phyloP scores from a whole-genome alignment of 2,113 vertebrate species.

The Ancistrus triradiatus region DNA sequence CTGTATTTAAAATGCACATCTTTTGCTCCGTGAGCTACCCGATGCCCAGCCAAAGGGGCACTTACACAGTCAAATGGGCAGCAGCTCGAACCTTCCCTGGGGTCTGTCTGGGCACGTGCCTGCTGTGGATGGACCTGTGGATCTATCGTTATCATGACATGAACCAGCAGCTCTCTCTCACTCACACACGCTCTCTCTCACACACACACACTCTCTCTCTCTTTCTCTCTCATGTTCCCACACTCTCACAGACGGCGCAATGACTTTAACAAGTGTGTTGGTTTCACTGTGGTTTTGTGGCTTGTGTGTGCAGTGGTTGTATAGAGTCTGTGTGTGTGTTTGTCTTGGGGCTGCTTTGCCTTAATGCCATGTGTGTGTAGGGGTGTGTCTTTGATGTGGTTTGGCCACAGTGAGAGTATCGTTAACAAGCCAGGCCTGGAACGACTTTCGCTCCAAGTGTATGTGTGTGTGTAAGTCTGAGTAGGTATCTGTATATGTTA shows the following conservation, averaged over 20 bases:
- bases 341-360: no score
- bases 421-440: conserved; percentile 16
- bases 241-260: conserved; percentile 33
- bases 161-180: conserved; percentile 21
- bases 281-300: conserved; percentile 41
- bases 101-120: no score
- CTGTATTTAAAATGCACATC: no score
- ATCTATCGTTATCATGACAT: no score
- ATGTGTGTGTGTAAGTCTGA: conserved; percentile 31
- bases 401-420: conserved; percentile 26
- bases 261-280: conserved; percentile 37
- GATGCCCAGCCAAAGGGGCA: no score
- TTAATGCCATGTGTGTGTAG: conserved; percentile 38
- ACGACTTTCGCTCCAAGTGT: no score
- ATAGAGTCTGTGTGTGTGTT: conserved; percentile 9
- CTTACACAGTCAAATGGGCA: no score
- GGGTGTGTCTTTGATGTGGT: conserved; percentile 47
- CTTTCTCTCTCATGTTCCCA: conserved; percentile 16
- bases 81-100: no score
- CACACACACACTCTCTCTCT: conserved; percentile 33
- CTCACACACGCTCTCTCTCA: conserved; percentile 11
- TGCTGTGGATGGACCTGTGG: no score
- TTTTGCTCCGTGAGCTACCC: no score
- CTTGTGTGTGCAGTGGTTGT: conserved; percentile 20
- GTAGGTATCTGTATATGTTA: no score